Evolutionary conservation across 2,888 invertebrate genomes (phyloP).

Genomic region (Xanthia togata): DNA sequence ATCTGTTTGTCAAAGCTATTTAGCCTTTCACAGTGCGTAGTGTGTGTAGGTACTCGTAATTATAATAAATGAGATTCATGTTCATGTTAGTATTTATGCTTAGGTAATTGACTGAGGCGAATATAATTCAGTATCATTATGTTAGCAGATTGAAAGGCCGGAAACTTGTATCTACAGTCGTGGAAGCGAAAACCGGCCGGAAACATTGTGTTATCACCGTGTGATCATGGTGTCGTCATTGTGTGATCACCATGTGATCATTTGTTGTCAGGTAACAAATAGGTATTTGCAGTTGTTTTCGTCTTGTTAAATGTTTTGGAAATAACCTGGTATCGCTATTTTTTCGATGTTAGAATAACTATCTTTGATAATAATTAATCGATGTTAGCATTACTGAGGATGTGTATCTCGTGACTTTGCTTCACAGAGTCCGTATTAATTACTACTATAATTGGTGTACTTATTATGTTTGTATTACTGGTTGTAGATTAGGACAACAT

Average conservation of each 20-base stretch:
- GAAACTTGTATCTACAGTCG: not conserved
- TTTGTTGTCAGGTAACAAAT: not conserved
- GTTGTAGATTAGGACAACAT: constrained; percentile 7
- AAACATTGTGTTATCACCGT: too few species aligned
- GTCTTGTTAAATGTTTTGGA: not conserved
- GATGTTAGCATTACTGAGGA: constrained; percentile 6
- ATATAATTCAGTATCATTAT: constrained; percentile 14
- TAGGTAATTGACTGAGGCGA: not conserved
- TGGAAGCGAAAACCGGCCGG: not conserved
- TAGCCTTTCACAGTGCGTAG: not conserved
- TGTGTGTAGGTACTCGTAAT: not conserved
- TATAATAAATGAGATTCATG: not conserved
- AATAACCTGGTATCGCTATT: not conserved
- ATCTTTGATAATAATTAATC: constrained; percentile 6
- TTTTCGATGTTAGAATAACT: constrained; percentile 16
- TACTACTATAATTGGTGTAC: constrained; percentile 18
- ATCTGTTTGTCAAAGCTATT: not conserved
- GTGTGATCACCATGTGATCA: not conserved
- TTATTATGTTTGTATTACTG: not conserved
- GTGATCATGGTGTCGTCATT: too few species aligned
- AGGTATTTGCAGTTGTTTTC: not conserved
- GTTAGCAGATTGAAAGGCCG: constrained; percentile 1
- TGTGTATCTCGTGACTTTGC: constrained; percentile 10
- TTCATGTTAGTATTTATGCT: constrained; percentile 2
- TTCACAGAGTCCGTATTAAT: not conserved